Base-by-base conservation (phyloP, 2,888 invertebrate genomes). In the Orthosia gracilis region DNA sequence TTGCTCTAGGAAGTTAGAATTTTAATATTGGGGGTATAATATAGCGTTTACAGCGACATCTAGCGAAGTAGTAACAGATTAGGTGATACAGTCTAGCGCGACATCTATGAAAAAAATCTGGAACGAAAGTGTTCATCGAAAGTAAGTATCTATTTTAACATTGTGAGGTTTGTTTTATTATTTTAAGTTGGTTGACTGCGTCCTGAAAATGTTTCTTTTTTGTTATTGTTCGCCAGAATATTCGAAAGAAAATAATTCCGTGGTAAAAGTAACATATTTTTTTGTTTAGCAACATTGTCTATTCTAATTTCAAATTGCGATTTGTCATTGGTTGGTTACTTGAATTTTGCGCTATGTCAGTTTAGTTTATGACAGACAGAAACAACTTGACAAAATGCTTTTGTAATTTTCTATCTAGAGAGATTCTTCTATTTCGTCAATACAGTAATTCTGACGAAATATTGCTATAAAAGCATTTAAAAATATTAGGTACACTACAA, bases 11-110 rank as follows among this genome's bases (percentile, higher is more conserved):
- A 7, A 13, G 3, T 3, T 13, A 12, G 7, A 50, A 11, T 63
- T 70, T 73, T 55, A 11, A 67, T 23, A 80, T 75, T 72, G 3
- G 71, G 61, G 55, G 15, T 21, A 21, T 85, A 74, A 63, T 59
- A 69, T 17, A 13, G 45, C 31, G 55, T 4, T 66, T 40, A 4
- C 45, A 71, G 49, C 18, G 88, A 58, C 85, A 82, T 77, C 88
- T 87, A 73, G 54, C 12, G n/a, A 11, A 17, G 0, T 0, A 15
- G 0, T 13, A 0, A 15, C 4, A 50, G 2, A 70, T 31, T 57
- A n/a, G 18, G n/a, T 31, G 15, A 1, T 9, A 18, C 0, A 13
- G 9, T 57, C 13, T 0, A n/a, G 3, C 70, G 62, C 31, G 86
- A 61, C 84, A 84, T 80, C 83, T 82, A 61, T 62, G 23, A 49